A percentile compares a stretch with the other conserved stretches of the same genome.
These are phyloP conservation scores for Drosophila tani DNA, from an alignment of 1,140 invertebrate genomes.

Conservation along the genomic window DNA sequence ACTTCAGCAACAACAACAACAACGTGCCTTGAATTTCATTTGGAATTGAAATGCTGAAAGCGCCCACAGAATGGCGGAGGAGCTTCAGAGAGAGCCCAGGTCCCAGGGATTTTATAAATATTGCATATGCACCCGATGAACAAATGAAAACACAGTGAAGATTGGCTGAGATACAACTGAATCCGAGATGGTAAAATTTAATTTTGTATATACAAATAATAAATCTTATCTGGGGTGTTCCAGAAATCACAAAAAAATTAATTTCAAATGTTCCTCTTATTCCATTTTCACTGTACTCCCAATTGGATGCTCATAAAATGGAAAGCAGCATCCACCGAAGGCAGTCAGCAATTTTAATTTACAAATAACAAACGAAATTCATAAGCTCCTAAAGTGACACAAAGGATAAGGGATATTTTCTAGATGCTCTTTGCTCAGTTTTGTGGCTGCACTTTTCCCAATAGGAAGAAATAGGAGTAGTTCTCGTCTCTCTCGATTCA, in stretches of 20 bases:
- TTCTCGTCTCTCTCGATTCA: background rate
- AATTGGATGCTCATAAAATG: constrained; percentile 20
- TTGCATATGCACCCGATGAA: constrained; percentile 58
- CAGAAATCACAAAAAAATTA: background rate
- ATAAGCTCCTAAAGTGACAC: constrained; percentile 3
- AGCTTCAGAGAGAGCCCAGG: background rate
- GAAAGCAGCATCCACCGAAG: background rate
- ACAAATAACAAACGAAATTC: constrained; percentile 9
- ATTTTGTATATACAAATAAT: background rate
- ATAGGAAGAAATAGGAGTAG: background rate
- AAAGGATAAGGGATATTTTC: constrained; percentile 8
- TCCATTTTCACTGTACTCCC: background rate
- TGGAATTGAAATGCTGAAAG: constrained; percentile 62
- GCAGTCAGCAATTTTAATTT: constrained; percentile 14
- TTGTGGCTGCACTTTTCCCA: constrained; percentile 6
- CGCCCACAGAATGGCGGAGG: constrained; percentile 7
- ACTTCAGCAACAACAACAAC: constrained; percentile 10
- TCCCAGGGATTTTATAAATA: constrained; percentile 62
- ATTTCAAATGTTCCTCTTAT: background rate
- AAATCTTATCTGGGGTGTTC: background rate
- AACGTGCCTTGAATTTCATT: constrained; percentile 79
- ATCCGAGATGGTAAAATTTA: too few species aligned
- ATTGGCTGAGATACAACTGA: background rate
- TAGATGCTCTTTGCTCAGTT: too few species aligned
- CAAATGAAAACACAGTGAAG: constrained; percentile 41